Percentiles rank a stretch among this genome's conserved stretches.
These are phyloP conservation scores for Drosophila orosa DNA, from an alignment of 1,140 invertebrate species.

Conservation along the genomic window DNA sequence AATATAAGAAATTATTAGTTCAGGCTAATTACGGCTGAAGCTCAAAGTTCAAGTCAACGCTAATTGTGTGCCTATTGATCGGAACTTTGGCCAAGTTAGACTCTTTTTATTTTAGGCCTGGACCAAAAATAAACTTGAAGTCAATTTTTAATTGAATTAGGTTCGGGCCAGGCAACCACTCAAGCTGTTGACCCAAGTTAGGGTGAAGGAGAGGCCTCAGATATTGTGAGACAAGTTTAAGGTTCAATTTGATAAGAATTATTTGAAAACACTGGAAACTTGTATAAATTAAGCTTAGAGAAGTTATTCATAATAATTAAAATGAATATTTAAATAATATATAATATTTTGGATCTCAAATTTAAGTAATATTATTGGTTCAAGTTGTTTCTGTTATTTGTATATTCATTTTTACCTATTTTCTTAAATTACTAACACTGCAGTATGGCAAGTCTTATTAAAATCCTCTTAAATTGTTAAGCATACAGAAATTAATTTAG, in stretches of 20 bases:
- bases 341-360: background rate
- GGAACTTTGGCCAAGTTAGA: conserved; percentile 14
- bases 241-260: background rate
- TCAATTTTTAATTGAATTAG: conserved; percentile 43
- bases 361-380: background rate
- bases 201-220: background rate
- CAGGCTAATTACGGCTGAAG: conserved; percentile 28
- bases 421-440: background rate
- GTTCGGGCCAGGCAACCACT: conserved; percentile 4
- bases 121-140: conserved; percentile 10
- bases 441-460: background rate
- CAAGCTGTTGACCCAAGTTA: conserved; percentile 10
- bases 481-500: background rate
- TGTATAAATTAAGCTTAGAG: background rate
- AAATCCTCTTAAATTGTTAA: no score
- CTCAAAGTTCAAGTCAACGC: conserved; percentile 21
- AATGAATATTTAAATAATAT: background rate
- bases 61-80: conserved; percentile 51
- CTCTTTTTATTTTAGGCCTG: background rate
- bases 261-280: no score
- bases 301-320: background rate
- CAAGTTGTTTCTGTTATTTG: no score
- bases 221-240: background rate
- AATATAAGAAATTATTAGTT: conserved; percentile 18
- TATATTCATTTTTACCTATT: no score